Evolutionary conservation across 2,113 vertebrate species (phyloP), one percentile per base, ranked within the genome.

Genomic region (Ancistrus triradiatus): DNA sequence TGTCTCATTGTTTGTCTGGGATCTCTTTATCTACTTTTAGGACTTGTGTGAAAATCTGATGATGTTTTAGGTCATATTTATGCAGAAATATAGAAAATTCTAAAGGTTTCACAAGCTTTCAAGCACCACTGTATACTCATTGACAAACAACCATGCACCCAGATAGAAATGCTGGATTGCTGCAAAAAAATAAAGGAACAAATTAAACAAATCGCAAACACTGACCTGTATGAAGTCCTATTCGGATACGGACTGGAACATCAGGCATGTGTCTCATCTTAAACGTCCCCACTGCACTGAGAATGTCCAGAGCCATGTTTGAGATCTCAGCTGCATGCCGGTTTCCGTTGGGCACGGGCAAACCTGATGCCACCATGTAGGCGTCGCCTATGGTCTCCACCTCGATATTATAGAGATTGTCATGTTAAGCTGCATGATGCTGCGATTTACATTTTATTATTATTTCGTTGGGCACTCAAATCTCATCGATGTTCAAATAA

Each of bases 211-310:
- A 9, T 46, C 19, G 2, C 4, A 59, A 47, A 3, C 7, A 18
- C 73, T 78, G 64, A 88, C 89, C 88, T 73, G 88, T 84, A 75
- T 91, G 83, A 21, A 91, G 77, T 28, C 88, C 88, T 13, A 91
- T 90, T 1, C 90, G 83, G 35, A 90, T 89, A 69, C 85, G 81
- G 13, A 91, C 85, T 0, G 87, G 89, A 33, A 90, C 83, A 6
- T 90, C 86, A 1, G 87, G 85, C 90, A 88, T 90, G 75, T 90
- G 90, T 50, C 83, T 87, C 87, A 91, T 91, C 71, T 90, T 91
- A 51, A 90, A 91, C 22, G 82, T 82, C 10, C 88, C 89, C 55
- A 90, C 87, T 0, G 89, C 80, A 33, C 87, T 91, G 35, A 91
- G 81, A 70, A 91, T 90, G 79, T 90, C 89, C 6, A 90, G 81